Conservation (phyloP, 2,113 vertebrate genomes). For the Mastomys natalensis region DNA sequence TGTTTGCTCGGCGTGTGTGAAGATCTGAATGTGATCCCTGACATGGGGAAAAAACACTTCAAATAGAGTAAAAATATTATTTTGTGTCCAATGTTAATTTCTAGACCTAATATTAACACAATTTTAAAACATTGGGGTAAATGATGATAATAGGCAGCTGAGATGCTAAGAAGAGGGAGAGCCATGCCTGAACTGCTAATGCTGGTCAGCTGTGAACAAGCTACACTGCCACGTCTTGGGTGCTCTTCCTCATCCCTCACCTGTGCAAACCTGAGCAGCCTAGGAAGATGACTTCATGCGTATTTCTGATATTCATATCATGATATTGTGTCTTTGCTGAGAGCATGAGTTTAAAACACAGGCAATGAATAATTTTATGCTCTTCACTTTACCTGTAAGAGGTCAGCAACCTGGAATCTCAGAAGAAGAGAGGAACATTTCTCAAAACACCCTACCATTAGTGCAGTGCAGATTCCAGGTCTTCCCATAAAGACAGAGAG, state of each 20-base stretch:
- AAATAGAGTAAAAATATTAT: background rate
- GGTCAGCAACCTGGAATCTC: background rate
- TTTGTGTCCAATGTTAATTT: conserved; percentile 10
- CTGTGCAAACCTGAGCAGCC: background rate
- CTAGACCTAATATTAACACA: conserved; percentile 5
- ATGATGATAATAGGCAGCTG: conserved; percentile 5
- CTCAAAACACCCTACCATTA: background rate
- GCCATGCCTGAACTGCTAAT: background rate
- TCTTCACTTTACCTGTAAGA: background rate
- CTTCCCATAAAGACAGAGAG: background rate
- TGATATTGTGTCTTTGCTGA: background rate
- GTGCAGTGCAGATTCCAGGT: background rate
- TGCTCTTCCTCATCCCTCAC: background rate
- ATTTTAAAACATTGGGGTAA: conserved; percentile 24
- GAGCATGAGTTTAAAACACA: background rate
- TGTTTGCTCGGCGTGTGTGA: background rate
- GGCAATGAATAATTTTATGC: background rate
- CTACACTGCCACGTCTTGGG: background rate
- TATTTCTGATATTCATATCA: background rate
- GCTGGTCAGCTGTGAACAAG: background rate
- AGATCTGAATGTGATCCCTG: background rate
- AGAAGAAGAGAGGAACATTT: background rate
- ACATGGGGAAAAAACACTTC: background rate
- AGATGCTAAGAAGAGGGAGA: background rate
- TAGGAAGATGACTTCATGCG: background rate